Evolutionary conservation across 2,113 vertebrate species (phyloP).

Genomic region (Laticauda colubrina): DNA sequence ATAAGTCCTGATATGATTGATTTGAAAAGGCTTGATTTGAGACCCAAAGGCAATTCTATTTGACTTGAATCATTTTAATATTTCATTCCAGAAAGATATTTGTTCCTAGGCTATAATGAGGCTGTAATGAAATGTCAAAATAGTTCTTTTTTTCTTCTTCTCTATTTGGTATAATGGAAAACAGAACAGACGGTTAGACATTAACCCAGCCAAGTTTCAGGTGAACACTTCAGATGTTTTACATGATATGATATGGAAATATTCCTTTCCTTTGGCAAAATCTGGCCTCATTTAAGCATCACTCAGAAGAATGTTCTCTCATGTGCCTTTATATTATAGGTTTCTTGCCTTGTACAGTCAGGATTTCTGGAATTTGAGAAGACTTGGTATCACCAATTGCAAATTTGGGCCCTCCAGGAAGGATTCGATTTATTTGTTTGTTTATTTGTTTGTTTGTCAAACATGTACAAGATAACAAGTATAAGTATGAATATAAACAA

Average conservation of each 20-base stretch:
- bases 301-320: neutral
- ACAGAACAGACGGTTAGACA: neutral
- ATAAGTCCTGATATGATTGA: neutral
- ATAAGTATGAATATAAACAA: too few species aligned
- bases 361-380: neutral
- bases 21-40: neutral
- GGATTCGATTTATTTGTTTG: neutral
- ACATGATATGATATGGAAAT: neutral
- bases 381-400: neutral
- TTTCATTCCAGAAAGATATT: neutral
- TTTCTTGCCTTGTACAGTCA: neutral
- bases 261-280: neutral
- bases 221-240: neutral
- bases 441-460: too few species aligned
- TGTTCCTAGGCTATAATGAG: neutral
- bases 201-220: neutral
- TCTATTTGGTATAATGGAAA: neutral
- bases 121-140: neutral
- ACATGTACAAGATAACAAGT: too few species aligned
- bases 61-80: neutral
- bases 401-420: neutral
- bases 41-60: neutral
- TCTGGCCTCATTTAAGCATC: neutral
- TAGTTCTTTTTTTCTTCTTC: neutral
- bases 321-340: neutral